Percentiles rank a stretch among this genome's conserved stretches.
phyloP scores from a whole-genome alignment of 2,113 vertebrate species.

The Halcyon senegalensis region DNA sequence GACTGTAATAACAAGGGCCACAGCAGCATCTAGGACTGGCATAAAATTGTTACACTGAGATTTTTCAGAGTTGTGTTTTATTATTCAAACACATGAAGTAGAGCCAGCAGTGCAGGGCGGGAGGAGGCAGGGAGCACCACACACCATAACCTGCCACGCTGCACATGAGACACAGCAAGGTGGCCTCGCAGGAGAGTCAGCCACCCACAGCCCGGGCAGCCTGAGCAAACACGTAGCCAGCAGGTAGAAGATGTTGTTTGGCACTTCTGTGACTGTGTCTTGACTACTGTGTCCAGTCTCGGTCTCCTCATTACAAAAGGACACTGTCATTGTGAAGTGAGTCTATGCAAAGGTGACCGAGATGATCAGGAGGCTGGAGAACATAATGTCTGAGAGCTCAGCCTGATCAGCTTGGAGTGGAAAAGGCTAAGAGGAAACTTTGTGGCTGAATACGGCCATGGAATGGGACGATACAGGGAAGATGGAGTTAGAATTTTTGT shows the following conservation, averaged over 20 bases:
- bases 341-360: not conserved
- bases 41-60: not conserved
- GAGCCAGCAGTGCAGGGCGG: not conserved
- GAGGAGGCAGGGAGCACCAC: no score
- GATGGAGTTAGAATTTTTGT: not conserved
- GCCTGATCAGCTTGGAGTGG: not conserved
- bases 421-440: not conserved
- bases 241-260: not conserved
- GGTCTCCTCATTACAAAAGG: not conserved
- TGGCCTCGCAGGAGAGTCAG: not conserved
- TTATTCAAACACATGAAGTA: not conserved
- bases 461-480: accelerated
- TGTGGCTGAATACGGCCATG: not conserved
- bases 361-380: not conserved
- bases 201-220: not conserved
- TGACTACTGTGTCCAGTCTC: not conserved
- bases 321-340: not conserved
- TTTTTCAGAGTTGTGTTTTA: not conserved
- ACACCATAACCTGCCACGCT: not conserved
- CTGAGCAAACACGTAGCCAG: accelerated
- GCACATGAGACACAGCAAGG: accelerated
- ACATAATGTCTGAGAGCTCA: not conserved
- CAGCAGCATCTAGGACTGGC: not conserved
- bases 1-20: not conserved
- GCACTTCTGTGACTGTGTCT: not conserved